Conservation (phyloP, 2,888 invertebrate species). For the Sarcophaga variegata region DNA sequence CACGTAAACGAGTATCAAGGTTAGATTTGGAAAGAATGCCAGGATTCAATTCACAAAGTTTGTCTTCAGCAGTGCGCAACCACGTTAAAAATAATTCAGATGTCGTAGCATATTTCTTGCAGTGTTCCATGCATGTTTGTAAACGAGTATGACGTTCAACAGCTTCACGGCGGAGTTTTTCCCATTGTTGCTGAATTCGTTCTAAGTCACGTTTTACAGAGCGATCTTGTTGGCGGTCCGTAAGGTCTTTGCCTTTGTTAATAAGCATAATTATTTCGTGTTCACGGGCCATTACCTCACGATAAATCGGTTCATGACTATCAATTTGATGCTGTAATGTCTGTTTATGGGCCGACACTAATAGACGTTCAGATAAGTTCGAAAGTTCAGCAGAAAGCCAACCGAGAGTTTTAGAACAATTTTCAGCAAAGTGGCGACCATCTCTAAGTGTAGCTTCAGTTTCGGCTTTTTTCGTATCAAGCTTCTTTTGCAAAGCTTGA, state of each 20-base stretch:
- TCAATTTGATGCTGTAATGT: conserved; percentile 93
- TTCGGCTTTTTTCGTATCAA: conserved; percentile 94
- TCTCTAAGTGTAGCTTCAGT: conserved; percentile 93
- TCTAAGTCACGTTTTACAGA: conserved; percentile 91
- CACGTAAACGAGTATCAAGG: conserved; percentile 93
- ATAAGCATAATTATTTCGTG: conserved; percentile 97
- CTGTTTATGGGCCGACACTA: conserved; percentile 93
- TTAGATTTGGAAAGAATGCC: conserved; percentile 92
- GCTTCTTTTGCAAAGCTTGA: conserved; percentile 92
- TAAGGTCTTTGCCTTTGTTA: conserved; percentile 92
- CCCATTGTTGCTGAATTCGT: conserved; percentile 95
- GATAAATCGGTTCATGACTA: conserved; percentile 93
- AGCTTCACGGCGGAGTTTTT: conserved; percentile 93
- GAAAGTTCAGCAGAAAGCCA: conserved; percentile 93
- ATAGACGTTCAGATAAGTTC: conserved; percentile 88
- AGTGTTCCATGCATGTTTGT: conserved; percentile 95
- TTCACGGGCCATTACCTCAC: conserved; percentile 93
- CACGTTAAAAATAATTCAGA: conserved; percentile 94
- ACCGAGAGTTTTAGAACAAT: conserved; percentile 93
- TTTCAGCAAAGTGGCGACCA: conserved; percentile 94
- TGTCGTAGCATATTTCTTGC: conserved; percentile 93
- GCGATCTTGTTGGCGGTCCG: conserved; percentile 83
- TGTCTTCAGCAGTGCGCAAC: conserved; percentile 93
- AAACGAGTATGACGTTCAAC: conserved; percentile 92
- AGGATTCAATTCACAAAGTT: conserved; percentile 89